Base-by-base conservation (phyloP, 2,888 invertebrate species). In the Proisotoma minuta region DNA sequence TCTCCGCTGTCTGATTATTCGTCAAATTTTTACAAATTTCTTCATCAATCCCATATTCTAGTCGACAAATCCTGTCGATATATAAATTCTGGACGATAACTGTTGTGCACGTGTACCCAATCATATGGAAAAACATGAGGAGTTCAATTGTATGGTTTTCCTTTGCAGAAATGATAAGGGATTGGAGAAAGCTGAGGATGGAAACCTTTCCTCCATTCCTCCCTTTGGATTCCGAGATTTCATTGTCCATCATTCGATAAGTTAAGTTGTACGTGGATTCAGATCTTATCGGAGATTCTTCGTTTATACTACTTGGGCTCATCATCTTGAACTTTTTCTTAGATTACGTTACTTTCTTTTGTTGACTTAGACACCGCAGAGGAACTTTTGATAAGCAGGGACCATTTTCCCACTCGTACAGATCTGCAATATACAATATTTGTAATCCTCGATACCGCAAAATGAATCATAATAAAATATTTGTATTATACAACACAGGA, bases 21-120 rank as follows among this genome's bases (percentile, higher is more conserved):
- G 63, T 60, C n/a, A 61, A 47, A 54, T 68, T 62, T 2, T 12
- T 47, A 62, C 71, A 71, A 26, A 63, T 47, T 22, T 48, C 57
- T 12, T 57, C 57, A 2, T 57, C 12, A 39, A 59, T 58, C 23
- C 54, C 43, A 28, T 66, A 56, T 8, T 51, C 53, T 8, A 66
- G 49, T 57, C 66, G 54, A 53, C 71, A 71, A 3, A 71, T 69
- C 1, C 71, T 56, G 47, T 71, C 69, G 47, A 71, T 69, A 22
- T 71, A 71, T 27, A 71, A 56, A 57, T 69, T 64, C 52, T 71
- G 71, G 8, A 71, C 69, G 27, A 69, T 69, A 0, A 69, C 65
- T 2, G 68, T 62, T 5, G 69, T 69, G n/a, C 62, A 63, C 0
- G 66, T 60, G 23, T 58, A 59, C 18, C 61, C 43, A 43, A 43